Conservation (phyloP, 2,113 vertebrate genomes). For the Passer montanus region DNA sequence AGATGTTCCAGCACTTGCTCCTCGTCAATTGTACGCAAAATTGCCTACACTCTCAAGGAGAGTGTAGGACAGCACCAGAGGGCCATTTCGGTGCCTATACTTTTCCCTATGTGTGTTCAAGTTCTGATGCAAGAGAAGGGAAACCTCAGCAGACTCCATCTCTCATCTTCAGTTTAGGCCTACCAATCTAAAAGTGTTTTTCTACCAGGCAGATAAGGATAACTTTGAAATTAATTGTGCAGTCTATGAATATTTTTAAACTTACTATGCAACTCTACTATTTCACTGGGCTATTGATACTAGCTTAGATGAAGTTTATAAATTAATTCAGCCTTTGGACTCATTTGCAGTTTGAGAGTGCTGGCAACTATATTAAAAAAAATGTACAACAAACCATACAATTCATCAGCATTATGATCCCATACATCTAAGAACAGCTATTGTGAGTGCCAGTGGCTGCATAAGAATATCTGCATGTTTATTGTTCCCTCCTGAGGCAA, state of each 20-base stretch:
- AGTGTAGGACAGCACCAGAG: background rate
- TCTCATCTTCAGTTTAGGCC: background rate
- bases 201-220: background rate
- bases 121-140: background rate
- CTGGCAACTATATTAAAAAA: conserved; percentile 13
- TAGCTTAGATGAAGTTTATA: conserved; percentile 5
- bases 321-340: conserved; percentile 16
- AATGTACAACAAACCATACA: background rate
- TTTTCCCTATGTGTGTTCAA: background rate
- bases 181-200: background rate
- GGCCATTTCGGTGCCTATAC: background rate
- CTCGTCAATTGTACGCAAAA: background rate
- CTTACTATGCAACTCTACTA: background rate
- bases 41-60: background rate
- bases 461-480: conserved; percentile 60
- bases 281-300: background rate
- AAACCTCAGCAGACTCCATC: background rate
- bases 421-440: conserved; percentile 42
- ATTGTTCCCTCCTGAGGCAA: conserved; percentile 31
- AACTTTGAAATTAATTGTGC: background rate
- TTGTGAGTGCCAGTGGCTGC: conserved; percentile 24
- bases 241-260: background rate
- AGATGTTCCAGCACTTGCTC: background rate
- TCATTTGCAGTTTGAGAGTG: conserved; percentile 28
- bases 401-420: background rate